Evolutionary conservation across 1,140 invertebrate genomes (phyloP).

Genomic region (Eupeodes corollae): DNA sequence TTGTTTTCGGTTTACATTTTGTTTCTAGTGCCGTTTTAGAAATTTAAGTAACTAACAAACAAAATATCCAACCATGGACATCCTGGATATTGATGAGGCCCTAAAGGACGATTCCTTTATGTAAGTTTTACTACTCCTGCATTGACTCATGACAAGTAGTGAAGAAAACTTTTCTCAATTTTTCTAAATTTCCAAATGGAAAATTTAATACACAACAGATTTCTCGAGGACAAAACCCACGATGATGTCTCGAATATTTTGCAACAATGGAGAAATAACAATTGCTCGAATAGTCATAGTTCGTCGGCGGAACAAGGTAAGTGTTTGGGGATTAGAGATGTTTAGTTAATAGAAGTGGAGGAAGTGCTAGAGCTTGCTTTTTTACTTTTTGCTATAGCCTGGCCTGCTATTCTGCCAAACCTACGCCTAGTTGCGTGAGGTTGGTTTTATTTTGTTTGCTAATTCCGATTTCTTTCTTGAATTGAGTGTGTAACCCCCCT

Average conservation of each 20-base stretch:
- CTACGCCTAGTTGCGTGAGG: neutral
- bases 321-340: no score
- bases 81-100: conserved; percentile 34
- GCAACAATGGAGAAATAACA: conserved; percentile 35
- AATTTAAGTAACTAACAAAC: no score
- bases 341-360: no score
- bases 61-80: conserved; percentile 20
- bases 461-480: no score
- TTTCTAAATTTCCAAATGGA: no score
- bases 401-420: neutral
- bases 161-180: no score
- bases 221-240: conserved; percentile 33
- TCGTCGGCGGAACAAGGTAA: conserved; percentile 12
- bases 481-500: no score
- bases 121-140: conserved; percentile 13
- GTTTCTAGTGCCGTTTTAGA: no score
- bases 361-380: no score
- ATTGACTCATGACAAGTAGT: neutral
- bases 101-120: conserved; percentile 37
- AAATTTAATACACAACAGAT: conserved; percentile 12
- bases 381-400: neutral
- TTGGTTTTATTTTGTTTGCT: neutral
- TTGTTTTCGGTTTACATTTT: no score
- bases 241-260: conserved; percentile 34
- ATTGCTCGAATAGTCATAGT: conserved; percentile 10